A percentile compares a stretch with the other conserved stretches of the same genome.
These are phyloP conservation scores for Nothobranchius furzeri DNA, from an alignment of 2,113 vertebrate species.

Conservation along the genomic window DNA sequence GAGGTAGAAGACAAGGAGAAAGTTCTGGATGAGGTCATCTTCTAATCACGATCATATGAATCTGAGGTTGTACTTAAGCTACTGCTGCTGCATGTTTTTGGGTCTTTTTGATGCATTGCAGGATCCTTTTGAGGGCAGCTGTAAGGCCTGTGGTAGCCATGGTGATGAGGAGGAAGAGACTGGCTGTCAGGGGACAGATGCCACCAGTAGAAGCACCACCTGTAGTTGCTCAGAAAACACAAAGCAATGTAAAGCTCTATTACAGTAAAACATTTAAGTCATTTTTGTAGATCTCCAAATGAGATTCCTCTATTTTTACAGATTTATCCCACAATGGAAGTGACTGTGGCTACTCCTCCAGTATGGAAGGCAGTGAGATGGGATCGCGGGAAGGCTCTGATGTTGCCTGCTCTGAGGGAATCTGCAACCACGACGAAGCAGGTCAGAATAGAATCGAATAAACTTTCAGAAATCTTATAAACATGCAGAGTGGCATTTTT, in stretches of 20 bases:
- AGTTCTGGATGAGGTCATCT: constrained; percentile 85
- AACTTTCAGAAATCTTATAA: no score
- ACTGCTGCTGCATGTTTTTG: neutral
- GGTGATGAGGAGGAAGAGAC: constrained; percentile 69
- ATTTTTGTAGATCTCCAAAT: neutral
- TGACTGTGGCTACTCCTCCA: constrained; percentile 96
- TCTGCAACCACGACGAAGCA: constrained; percentile 94
- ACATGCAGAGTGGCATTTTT: neutral
- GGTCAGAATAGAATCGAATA: constrained; percentile 72
- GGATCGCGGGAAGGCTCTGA: constrained; percentile 94
- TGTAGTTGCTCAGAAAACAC: constrained; percentile 86
- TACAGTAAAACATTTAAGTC: no score
- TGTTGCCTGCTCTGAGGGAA: constrained; percentile 94
- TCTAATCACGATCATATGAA: neutral
- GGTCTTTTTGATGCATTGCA: constrained; percentile 49
- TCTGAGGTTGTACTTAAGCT: neutral
- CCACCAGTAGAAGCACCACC: constrained; percentile 82
- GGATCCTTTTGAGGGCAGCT: constrained; percentile 84
- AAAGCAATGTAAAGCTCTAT: constrained; percentile 84
- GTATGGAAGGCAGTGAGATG: constrained; percentile 94
- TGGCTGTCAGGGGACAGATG: constrained; percentile 81
- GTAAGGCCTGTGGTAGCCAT: constrained; percentile 85
- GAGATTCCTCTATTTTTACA: constrained; percentile 43
- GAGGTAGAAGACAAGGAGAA: constrained; percentile 84
- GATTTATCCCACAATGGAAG: constrained; percentile 88